Evolutionary conservation across 2,797 vertebrate genomes (phyloP), one percentile per base, ranked within the genome.

Genomic region (Petrocephalus sullivani): DNA sequence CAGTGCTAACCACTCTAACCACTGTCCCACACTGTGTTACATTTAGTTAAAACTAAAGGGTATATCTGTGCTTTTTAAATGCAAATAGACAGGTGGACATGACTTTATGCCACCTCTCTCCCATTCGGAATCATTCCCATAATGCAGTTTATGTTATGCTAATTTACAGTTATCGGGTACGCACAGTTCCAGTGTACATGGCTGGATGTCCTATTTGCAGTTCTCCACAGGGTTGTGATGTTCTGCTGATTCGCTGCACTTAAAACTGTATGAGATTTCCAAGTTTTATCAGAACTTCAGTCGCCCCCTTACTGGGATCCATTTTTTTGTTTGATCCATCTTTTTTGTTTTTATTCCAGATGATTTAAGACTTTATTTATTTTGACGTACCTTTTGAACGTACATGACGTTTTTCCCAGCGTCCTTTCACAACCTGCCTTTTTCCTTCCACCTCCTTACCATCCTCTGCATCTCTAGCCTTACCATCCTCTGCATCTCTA

Each of bases 291-390:
- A 54, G 12, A 8, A 56, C 71, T 87, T 51, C 53, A 46, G 49
- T 85, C 19, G 71, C 37, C 75, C 75, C 54, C 41, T 37, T 37
- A 57, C 33, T 78, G 28, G 56, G 33, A 33, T 67, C 82, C n/a
- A n/a, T n/a, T n/a, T n/a, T n/a, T n/a, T 28, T 28, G 64, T 71
- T 71, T 71, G 87, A 89, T 88, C 60, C 91, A 91, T 92, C 88
- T 46, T 91, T 87, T 89, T 64, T 67, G 37, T 60, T 57, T 86
- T 57, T 60, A 90, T 87, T 87, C 41, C 78, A 46, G 16, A 46
- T 46, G 71, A 46, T 78, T 78, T 9, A 46, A 14, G 71, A 78
- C 46, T 78, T 78, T 46, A 78, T 46, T n/a, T 46, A 3, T 46
- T 41, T 78, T 78, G 16, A 46, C 19, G 41, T 46, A 41, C 28